phyloP scores from a whole-genome alignment of 1,140 invertebrate species.

The Brachionus paranguensis region DNA sequence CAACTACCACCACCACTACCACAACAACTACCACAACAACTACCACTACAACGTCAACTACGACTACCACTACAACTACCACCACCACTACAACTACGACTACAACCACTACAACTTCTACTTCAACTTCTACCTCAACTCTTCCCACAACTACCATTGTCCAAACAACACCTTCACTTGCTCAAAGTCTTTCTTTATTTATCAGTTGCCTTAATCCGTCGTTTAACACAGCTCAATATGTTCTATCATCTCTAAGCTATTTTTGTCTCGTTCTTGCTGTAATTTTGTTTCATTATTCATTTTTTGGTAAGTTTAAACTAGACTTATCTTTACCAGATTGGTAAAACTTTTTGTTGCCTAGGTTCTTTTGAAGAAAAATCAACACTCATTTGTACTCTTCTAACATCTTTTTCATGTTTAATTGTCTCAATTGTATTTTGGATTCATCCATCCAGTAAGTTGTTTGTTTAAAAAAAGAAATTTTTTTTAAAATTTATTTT shows the following conservation, averaged over 20 bases:
- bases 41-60: background rate
- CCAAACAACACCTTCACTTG: background rate
- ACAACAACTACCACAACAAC: constrained; percentile 8
- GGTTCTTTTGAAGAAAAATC: constrained; percentile 19
- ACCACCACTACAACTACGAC: background rate
- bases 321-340: too few species aligned
- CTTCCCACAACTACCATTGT: background rate
- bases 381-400: background rate
- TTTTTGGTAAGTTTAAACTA: constrained; percentile 15
- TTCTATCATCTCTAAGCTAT: constrained; percentile 19
- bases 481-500: background rate
- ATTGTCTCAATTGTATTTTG: constrained; percentile 6
- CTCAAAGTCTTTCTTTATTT: background rate
- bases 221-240: constrained; percentile 10
- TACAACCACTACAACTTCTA: background rate
- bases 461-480: background rate
- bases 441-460: constrained; percentile 15
- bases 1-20: constrained; percentile 27
- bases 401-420: background rate
- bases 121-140: background rate
- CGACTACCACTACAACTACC: background rate
- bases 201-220: background rate
- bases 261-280: background rate
- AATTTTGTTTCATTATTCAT: constrained; percentile 36
- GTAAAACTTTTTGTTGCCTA: background rate